Base-by-base conservation (phyloP, 1,140 invertebrate species). In the Cydia pomonella region DNA sequence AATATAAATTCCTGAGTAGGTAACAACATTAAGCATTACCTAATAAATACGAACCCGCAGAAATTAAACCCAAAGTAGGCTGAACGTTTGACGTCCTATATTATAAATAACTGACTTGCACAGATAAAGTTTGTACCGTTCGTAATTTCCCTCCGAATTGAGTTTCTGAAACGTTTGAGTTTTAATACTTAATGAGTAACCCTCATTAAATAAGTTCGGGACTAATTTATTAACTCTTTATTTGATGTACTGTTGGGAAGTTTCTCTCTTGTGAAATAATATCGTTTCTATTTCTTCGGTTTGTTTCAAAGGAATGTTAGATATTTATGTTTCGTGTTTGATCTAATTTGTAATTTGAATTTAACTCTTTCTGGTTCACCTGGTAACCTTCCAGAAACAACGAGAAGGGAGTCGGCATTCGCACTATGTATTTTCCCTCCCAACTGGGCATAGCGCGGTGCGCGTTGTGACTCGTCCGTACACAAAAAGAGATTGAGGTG, bases 101-200 rank as follows among this genome's bases (percentile, higher is more conserved):
- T 66, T 27, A 66, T 29, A 66, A 66, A 66, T 66, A 66, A 66
- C 63, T 50, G 47, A 50, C 23, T 29, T 16, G 25, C 10, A 63
- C 62, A 66, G 63, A 66, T 66, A 66, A 66, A 66, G 23, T 66
- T 66, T n/a, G 16, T 13, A 33, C 25, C 21, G 13, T 66, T 66
- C 25, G 63, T 27, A 29, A 66, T 66, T 66, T 66, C 63, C 63
- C 69, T 38, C n/a, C 29, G n/a, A 44, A 72, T 72, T 72, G 38
- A 72, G 33, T 72, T 47, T 44, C 69, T 44, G 41, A 72, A 72
- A 21, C 69, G 21, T 72, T 72, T 41, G 69, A 72, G 69, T 72
- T 72, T 72, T 72, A 72, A 72, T 72, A 44, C n/a, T 41, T 72
- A 72, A 72, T 72, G 69, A 72, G 69, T 41, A 18, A 18, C 29